Evolutionary conservation across 2,113 vertebrate genomes (phyloP).

Genomic region (Euleptes europaea): DNA sequence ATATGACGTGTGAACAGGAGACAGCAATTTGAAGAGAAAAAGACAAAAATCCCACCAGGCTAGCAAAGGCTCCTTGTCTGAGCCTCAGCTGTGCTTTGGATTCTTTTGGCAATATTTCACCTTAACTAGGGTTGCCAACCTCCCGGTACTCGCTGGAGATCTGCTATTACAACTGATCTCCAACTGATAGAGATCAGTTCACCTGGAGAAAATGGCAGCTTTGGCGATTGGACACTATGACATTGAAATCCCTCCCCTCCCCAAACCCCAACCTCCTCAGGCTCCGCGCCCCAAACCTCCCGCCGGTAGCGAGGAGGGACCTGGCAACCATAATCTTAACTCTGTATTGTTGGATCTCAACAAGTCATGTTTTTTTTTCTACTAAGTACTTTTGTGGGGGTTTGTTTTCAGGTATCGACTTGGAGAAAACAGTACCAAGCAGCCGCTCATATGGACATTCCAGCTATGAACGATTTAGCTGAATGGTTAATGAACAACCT

Average conservation of each 20-base stretch:
- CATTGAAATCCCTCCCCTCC: too few relatives aligned
- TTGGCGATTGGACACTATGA: too few relatives aligned
- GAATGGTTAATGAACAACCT: slow-evolving; percentile 87
- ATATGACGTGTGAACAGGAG: background rate
- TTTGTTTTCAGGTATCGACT: slow-evolving; percentile 79
- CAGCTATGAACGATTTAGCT: slow-evolving; percentile 84
- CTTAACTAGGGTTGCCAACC: too few relatives aligned
- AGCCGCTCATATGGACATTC: slow-evolving; percentile 81
- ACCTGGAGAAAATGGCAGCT: too few relatives aligned
- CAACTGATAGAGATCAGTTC: too few relatives aligned
- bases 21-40: background rate
- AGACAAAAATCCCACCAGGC: background rate
- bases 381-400: background rate
- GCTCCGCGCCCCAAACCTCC: too few relatives aligned
- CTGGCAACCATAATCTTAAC: too few relatives aligned
- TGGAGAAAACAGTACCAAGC: slow-evolving; percentile 93
- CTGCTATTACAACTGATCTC: too few relatives aligned
- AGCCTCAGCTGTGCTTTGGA: background rate
- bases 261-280: too few relatives aligned
- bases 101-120: background rate
- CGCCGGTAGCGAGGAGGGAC: too few relatives aligned
- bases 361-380: background rate
- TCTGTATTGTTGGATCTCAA: background rate
- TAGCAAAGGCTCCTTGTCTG: background rate
- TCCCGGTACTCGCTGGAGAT: too few relatives aligned